phyloP scores from a whole-genome alignment of 92 coral and sea anemone species.

The Porites cylindrica region DNA sequence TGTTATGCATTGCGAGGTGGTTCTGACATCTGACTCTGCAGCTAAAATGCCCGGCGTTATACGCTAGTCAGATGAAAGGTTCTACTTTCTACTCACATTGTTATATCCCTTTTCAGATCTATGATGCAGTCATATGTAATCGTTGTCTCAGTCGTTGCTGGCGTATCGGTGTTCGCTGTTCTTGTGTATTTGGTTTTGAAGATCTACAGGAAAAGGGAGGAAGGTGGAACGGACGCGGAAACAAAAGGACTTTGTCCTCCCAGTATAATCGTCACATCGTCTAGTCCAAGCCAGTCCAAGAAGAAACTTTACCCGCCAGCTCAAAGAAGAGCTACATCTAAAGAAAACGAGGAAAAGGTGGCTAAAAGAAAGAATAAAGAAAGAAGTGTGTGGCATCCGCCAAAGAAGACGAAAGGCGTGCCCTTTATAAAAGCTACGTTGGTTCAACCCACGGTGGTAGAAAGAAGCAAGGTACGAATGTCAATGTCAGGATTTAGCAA shows the following conservation, averaged over 20 bases:
- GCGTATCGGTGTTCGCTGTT: constrained; percentile 55
- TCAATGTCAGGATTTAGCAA: too few relatives aligned
- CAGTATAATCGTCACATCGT: constrained; percentile 63
- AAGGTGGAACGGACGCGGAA: constrained; percentile 31
- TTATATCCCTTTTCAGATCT: constrained; percentile 5
- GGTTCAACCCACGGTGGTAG: constrained; percentile 73
- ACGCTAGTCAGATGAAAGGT: too few relatives aligned
- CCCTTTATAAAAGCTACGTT: constrained; percentile 79
- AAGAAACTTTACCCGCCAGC: constrained; percentile 60
- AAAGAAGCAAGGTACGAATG: constrained; percentile 20
- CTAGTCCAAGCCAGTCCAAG: constrained; percentile 53
- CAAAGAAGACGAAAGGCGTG: constrained; percentile 73
- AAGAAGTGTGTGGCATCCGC: constrained; percentile 85
- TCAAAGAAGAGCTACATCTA: constrained; percentile 54
- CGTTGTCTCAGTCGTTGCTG: constrained; percentile 60
- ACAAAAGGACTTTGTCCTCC: constrained; percentile 45
- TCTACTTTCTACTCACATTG: too few relatives aligned
- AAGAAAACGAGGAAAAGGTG: constrained; percentile 65
- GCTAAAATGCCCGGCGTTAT: too few relatives aligned
- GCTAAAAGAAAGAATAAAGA: constrained; percentile 63
- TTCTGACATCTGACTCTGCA: too few relatives aligned
- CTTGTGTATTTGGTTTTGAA: constrained; percentile 58
- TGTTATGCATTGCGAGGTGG: too few relatives aligned
- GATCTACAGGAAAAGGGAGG: constrained; percentile 53
- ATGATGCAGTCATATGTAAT: constrained; percentile 76